Evolutionary conservation across 2,113 vertebrate genomes (phyloP), one percentile per base, ranked within the genome.

Genomic region (Hypocryptadius cinnamomeus): DNA sequence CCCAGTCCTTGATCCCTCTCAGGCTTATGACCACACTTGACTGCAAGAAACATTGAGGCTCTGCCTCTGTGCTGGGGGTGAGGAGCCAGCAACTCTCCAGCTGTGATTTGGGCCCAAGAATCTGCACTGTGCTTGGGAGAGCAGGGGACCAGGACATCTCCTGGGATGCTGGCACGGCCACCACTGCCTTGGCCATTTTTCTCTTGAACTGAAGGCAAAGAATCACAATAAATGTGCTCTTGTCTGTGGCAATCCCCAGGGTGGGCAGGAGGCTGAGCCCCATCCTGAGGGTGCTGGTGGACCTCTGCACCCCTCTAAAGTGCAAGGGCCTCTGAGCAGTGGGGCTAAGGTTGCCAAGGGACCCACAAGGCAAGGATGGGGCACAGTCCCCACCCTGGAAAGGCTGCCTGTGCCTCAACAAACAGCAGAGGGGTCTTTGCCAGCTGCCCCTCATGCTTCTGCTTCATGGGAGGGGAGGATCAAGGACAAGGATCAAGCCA

Each of bases 151-250:
- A 3, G 48, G 71, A 31, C 37, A 57, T 1, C 2, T 31, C 8
- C 25, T 15, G 37, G 2, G 11, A 3, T 11, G 4, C 7, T 93
- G 47, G 10, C 5, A 31, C 1, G 1, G 42, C 28, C 54, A 35
- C 35, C 0, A 0, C 44, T 68, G 18, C 54, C 37, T 72, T 4
- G 3, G 18, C 3, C 35, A 2, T 33, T 45, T 71, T 63, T 54
- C 22, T 35, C 35, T 35, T 35, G 30, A 57, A 30, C 63, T 72
- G 59, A 39, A 82, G 40, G 9, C 6, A 6, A 65, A 79, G 45
- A 59, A 35, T 18, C 33, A 30, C 27, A 47, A 8, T 0, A 0
- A 6, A 44, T 40, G 25, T 33, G 12, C 23, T 73, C 40, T 22
- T 66, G 22, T 35, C 54, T 59, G 30, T 5, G 9, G 33, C 14